Evolutionary conservation across 2,888 invertebrate species (phyloP).

Genomic region (Pristionchus entomophagus): DNA sequence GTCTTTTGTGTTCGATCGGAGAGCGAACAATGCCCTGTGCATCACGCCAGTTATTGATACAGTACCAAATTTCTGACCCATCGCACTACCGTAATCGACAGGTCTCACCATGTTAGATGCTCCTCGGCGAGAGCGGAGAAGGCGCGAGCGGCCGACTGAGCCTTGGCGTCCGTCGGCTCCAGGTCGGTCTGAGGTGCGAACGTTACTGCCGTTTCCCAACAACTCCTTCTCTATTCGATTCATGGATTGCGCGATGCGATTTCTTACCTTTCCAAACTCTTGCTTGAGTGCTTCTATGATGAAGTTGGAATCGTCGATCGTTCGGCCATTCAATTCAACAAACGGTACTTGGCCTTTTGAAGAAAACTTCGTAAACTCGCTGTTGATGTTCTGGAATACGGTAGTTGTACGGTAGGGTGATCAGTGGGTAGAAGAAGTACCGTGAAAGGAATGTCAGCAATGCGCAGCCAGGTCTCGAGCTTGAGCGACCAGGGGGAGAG

Average conservation of each 20-base stretch:
- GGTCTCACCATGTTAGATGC: slow-evolving; percentile 3
- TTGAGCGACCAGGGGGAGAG: slow-evolving; percentile 31
- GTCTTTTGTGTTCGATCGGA: not conserved
- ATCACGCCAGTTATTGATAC: not conserved
- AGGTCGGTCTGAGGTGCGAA: not conserved
- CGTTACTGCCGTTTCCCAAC: no score
- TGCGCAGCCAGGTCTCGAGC: slow-evolving; percentile 28
- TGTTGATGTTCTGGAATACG: slow-evolving; percentile 65
- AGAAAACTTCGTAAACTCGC: slow-evolving; percentile 67
- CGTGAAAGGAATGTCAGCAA: not conserved
- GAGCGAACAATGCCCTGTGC: not conserved
- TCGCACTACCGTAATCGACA: no score
- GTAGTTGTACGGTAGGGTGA: not conserved
- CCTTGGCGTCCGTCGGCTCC: slow-evolving; percentile 6
- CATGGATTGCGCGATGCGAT: not conserved
- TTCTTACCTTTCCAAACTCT: slow-evolving; percentile 15
- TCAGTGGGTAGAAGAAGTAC: not conserved
- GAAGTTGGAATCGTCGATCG: slow-evolving; percentile 91
- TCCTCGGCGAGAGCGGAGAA: slow-evolving; percentile 15
- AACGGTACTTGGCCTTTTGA: slow-evolving; percentile 84
- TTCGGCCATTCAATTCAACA: slow-evolving; percentile 93
- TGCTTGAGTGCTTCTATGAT: slow-evolving; percentile 81
- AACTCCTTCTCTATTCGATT: no score
- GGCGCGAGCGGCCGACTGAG: not conserved
- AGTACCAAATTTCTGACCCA: no score